These are phyloP conservation scores for Prunella fulvescens DNA, from an alignment of 2,113 vertebrate genomes.

Conservation along the genomic window DNA sequence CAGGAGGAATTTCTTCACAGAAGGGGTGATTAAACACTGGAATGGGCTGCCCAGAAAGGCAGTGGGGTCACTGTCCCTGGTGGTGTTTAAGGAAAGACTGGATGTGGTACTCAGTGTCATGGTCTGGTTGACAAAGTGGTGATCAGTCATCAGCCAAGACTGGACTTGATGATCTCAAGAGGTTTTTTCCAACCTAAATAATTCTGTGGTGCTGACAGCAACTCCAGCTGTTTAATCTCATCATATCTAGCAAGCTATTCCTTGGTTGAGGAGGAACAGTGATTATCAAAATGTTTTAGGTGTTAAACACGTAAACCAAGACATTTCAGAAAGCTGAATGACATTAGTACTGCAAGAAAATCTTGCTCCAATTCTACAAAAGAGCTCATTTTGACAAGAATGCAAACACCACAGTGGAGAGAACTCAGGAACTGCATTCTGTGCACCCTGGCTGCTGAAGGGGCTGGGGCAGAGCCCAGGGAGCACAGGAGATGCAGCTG, in stretches of 20 bases:
- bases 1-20: neutral
- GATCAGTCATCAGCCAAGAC: rapidly evolving
- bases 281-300: neutral
- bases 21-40: neutral
- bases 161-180: neutral
- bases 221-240: neutral
- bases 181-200: neutral
- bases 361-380: neutral
- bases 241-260: neutral
- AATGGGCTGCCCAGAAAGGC: neutral
- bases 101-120: neutral
- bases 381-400: neutral
- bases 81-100: neutral
- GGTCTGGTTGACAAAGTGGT: neutral
- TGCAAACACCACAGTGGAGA: neutral
- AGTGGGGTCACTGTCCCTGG: neutral
- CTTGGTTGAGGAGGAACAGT: neutral
- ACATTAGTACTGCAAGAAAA: neutral
- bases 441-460: neutral
- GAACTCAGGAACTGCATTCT: neutral
- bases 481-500: neutral
- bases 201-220: neutral
- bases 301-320: neutral
- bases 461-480: rapidly evolving
- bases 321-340: neutral